Evolutionary conservation across 2,888 invertebrate species (phyloP).

Genomic region (Calliphora vomitoria): DNA sequence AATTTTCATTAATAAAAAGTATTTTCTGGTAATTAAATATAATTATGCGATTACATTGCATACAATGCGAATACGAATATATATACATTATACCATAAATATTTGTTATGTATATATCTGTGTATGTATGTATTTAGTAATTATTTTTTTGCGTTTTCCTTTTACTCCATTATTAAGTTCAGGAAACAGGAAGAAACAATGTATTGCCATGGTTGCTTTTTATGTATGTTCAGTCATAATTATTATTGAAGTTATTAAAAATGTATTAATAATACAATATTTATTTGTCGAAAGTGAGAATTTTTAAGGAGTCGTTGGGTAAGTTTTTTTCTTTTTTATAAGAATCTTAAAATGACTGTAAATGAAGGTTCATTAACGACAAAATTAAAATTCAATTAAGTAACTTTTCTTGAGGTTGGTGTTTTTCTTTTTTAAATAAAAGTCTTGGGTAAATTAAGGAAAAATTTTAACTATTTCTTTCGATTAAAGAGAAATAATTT

Average conservation of each 20-base stretch:
- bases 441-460: neutral
- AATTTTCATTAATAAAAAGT: slow-evolving; percentile 39
- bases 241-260: slow-evolving; percentile 57
- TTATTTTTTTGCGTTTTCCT: slow-evolving; percentile 26
- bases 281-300: neutral
- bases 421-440: no score
- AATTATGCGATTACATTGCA: slow-evolving; percentile 11
- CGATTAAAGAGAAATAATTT: no score
- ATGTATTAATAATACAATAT: slow-evolving; percentile 23
- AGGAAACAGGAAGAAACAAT: slow-evolving; percentile 26
- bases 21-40: slow-evolving; percentile 51
- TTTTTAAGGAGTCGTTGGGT: neutral
- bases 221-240: slow-evolving; percentile 13
- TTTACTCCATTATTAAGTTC: slow-evolving; percentile 28
- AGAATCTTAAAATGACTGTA: slow-evolving; percentile 15
- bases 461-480: neutral
- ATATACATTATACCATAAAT: neutral
- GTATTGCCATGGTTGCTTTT: slow-evolving; percentile 20
- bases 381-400: slow-evolving; percentile 6
- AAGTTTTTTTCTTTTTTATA: neutral
- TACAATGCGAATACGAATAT: neutral
- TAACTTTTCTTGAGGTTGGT: neutral
- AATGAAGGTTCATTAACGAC: slow-evolving; percentile 26
- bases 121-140: slow-evolving; percentile 1
- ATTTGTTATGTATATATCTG: neutral